Evolutionary conservation across 2,888 invertebrate species (phyloP).

Genomic region (Eudemis profundana): DNA sequence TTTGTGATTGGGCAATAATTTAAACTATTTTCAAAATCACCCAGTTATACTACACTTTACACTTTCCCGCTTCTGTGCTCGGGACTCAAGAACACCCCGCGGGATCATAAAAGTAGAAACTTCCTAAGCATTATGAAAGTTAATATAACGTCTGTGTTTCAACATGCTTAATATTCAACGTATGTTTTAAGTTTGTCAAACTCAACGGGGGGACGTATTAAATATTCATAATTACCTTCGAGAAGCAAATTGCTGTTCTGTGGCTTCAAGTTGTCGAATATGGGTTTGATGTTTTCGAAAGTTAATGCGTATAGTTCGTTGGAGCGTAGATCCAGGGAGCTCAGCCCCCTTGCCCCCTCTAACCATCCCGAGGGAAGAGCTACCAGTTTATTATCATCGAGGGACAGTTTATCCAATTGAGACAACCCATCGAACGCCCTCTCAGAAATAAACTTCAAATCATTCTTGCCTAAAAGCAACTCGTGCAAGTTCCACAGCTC

Average conservation of each 20-base stretch:
- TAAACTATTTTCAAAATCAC: constrained; percentile 49
- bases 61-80: constrained; percentile 53
- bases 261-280: constrained; percentile 91
- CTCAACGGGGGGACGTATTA: constrained; percentile 64
- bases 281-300: constrained; percentile 90
- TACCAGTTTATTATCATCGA: constrained; percentile 91
- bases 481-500: constrained; percentile 91
- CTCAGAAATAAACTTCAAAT: constrained; percentile 89
- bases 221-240: constrained; percentile 87
- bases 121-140: constrained; percentile 71
- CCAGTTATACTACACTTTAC: constrained; percentile 58
- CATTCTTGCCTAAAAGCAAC: constrained; percentile 88
- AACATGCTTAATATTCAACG: constrained; percentile 75
- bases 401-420: constrained; percentile 88
- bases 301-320: constrained; percentile 92
- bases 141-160: constrained; percentile 70
- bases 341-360: constrained; percentile 89
- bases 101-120: constrained; percentile 75
- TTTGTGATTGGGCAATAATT: too few relatives aligned
- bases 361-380: constrained; percentile 89
- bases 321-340: constrained; percentile 90
- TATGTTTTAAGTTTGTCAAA: constrained; percentile 73
- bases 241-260: constrained; percentile 90
- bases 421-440: constrained; percentile 91
- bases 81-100: constrained; percentile 65